Evolutionary conservation across 2,888 invertebrate genomes (phyloP).

Genomic region (Drepana falcataria): DNA sequence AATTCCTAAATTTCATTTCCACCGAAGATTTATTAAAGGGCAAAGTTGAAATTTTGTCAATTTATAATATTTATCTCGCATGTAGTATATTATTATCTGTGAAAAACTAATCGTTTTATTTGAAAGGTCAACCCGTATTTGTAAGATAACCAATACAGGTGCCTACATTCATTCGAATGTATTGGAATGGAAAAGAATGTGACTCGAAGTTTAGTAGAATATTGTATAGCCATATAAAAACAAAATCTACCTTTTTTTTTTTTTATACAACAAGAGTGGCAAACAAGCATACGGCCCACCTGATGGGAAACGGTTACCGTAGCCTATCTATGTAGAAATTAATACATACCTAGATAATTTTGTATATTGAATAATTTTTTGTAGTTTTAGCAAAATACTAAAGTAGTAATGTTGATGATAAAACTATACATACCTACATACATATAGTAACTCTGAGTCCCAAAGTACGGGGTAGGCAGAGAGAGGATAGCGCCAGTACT

Average conservation of each 20-base stretch:
- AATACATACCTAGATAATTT: too few relatives aligned
- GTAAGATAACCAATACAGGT: constrained; percentile 2
- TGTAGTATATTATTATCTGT: constrained; percentile 24
- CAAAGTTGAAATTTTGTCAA: constrained; percentile 55
- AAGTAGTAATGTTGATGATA: too few relatives aligned
- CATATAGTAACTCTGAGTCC: too few relatives aligned
- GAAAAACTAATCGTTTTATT: constrained; percentile 31
- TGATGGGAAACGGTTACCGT: too few relatives aligned
- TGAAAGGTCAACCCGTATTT: constrained; percentile 11
- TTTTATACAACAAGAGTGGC: neutral
- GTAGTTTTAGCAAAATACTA: too few relatives aligned
- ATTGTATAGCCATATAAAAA: neutral
- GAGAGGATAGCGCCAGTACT: too few relatives aligned
- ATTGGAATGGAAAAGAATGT: constrained; percentile 17
- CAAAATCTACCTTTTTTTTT: neutral
- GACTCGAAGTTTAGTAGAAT: constrained; percentile 13
- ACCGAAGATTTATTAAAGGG: constrained; percentile 42
- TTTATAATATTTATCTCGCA: constrained; percentile 27
- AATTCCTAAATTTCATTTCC: constrained; percentile 43
- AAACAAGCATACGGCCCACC: too few relatives aligned
- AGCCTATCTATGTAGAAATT: too few relatives aligned
- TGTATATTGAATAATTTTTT: too few relatives aligned
- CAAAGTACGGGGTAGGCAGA: too few relatives aligned
- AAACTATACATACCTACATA: too few relatives aligned
- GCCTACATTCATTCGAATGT: constrained; percentile 21